Evolutionary conservation across 2,113 vertebrate genomes (phyloP), one percentile per base, ranked within the genome.

Genomic region (Hypanus sabinus): DNA sequence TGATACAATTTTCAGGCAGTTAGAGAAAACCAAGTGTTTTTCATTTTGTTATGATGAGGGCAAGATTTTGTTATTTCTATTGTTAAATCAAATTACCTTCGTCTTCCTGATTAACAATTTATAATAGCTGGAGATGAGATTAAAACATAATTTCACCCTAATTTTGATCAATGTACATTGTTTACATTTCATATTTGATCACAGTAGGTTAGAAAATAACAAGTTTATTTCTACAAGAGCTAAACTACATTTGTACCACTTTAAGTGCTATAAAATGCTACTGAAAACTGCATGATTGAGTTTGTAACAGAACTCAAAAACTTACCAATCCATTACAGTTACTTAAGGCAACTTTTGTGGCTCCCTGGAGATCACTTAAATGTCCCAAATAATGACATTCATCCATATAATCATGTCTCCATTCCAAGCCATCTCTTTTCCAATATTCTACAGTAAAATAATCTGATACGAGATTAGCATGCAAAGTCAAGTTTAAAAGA

Each of bases 281-380:
- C 3, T 88, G 60, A 88, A 65, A 90, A 90, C 62, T 90, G 85
- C 60, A 68, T 90, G 60, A 90, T 65, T 68, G 30, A n/a, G 57
- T 88, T 57, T n/a, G 57, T 88, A 90, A 90, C 85, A 90, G 91
- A 93, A 93, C 62, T 68, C 18, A 11, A 38, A 27, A 68, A 95
- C 98, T 98, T 96, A 99, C 99, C 98, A 99, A 97, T 95, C 99
- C 99, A 0, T 99, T 98, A 95, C 99, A 99, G 97, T 98, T 99
- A 97, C 99, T 99, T 96, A 99, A 97, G 94, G 99, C 99, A 71
- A 99, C 99, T 94, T 97, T 98, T 94, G 98, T 99, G 95, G 96
- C 98, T 95, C 97, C 95, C 0, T 97, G 96, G 94, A 97, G 98
- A 94, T 98, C 97, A 95, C 98, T 98, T 93, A 99, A 96, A 96